These are phyloP conservation scores for Bryconaethiops microstoma DNA, from an alignment of 2,797 vertebrate genomes.

Conservation along the genomic window DNA sequence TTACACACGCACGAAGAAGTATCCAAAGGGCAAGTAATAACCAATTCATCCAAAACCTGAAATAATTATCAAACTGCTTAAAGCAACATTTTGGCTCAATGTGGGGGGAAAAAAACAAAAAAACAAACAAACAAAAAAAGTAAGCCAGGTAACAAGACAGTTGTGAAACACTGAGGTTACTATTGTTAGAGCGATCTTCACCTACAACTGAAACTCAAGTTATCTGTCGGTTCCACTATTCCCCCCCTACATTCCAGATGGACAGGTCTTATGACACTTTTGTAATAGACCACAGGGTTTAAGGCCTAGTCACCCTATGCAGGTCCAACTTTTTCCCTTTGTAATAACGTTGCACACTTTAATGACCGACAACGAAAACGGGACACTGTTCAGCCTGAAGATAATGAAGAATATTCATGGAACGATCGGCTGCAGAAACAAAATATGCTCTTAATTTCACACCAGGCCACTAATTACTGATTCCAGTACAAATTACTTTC, in stretches of 20 bases:
- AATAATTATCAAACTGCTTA: slow-evolving; percentile 2
- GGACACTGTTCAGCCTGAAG: not conserved
- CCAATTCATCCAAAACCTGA: not conserved
- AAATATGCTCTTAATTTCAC: slow-evolving; percentile 15
- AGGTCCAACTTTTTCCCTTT: not conserved
- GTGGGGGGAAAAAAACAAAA: too few species aligned
- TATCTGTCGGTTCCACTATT: slow-evolving; percentile 47
- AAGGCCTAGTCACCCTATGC: slow-evolving; percentile 3
- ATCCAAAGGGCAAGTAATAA: slow-evolving; percentile 29
- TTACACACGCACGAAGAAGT: slow-evolving; percentile 42
- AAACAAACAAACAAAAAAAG: too few species aligned
- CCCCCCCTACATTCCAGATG: slow-evolving; percentile 50
- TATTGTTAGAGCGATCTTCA: slow-evolving; percentile 37
- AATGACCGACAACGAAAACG: not conserved
- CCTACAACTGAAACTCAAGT: slow-evolving; percentile 48
- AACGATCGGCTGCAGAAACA: not conserved
- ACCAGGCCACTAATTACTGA: slow-evolving; percentile 13
- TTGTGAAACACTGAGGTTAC: slow-evolving; percentile 45
- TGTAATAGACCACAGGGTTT: slow-evolving; percentile 1
- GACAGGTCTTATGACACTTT: slow-evolving; percentile 3
- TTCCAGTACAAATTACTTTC: not conserved
- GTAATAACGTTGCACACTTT: not conserved
- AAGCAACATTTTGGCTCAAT: slow-evolving; percentile 15
- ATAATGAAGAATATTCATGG: not conserved
- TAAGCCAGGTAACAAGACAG: slow-evolving; percentile 30